Evolutionary conservation across 2,113 vertebrate genomes (phyloP), one percentile per base, ranked within the genome.

Genomic region (Tricholaema leucomelas): DNA sequence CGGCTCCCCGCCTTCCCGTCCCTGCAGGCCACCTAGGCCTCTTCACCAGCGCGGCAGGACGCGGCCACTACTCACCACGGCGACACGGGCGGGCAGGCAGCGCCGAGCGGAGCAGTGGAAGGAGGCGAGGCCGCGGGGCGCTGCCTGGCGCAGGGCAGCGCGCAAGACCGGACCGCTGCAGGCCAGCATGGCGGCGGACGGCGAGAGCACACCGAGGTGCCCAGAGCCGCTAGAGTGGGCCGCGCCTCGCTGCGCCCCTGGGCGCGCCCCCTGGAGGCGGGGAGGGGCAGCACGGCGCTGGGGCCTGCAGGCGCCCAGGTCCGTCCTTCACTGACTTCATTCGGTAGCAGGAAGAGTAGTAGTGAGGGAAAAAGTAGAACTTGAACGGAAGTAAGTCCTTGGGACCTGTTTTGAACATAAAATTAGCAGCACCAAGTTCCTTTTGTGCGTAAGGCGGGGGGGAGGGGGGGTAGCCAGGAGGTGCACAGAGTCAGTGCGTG

Each of bases 31-130:
- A 9, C 59, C 40, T 11, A 5, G n/a, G 31, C 80, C 48, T 38
- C 4, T 30, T 28, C 25, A 16, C 50, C 50, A 12, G 50, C 50
- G 21, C 50, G 24, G 40, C 33, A 23, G 33, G 15, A 42, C 75
- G 30, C 58, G 20, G 38, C 76, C 66, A 8, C 30, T 17, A 91
- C 98, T 96, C 94, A 98, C 97, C 96, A 98, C 91, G 5, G 98
- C 98, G 13, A 98, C 98, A 28, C 74, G 95, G 58, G 98, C 73
- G 16, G 52, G 44, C 8, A 42, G 86, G 36, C 38, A 80, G 13
- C 85, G 83, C 46, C 30, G 70, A 27, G 91, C 88, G 10, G 97
- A 96, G 74, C 46, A 17, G 59, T 97, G 97, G 6, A 98, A 56
- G n/a, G 94, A 31, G 18, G 94, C 91, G 10, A 73, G 27, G 59